Conservation (phyloP, 2,888 invertebrate genomes). For the Fabriciana adippe region DNA sequence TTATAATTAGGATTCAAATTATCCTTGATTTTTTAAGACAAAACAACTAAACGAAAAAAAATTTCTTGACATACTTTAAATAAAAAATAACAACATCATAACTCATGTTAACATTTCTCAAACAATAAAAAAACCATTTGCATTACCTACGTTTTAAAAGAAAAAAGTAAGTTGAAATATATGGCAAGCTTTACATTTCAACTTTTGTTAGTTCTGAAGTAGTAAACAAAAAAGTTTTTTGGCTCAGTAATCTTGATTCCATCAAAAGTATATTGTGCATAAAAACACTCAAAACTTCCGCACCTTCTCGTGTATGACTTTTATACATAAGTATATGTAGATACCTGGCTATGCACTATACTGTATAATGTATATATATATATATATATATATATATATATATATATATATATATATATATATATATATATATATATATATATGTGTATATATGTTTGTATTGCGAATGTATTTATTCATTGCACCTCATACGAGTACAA, state of each 20-base stretch:
- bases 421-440: no score
- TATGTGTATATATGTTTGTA: no score
- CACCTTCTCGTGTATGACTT: not conserved
- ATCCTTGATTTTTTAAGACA: no score
- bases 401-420: no score
- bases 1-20: no score
- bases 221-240: slow-evolving; percentile 22
- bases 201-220: slow-evolving; percentile 21
- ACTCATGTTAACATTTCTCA: slow-evolving; percentile 29
- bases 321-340: no score
- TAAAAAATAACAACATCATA: slow-evolving; percentile 25
- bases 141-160: slow-evolving; percentile 23
- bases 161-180: no score
- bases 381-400: no score
- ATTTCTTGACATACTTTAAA: not conserved
- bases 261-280: slow-evolving; percentile 15
- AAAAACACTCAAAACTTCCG: slow-evolving; percentile 11
- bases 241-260: slow-evolving; percentile 15
- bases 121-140: slow-evolving; percentile 28
- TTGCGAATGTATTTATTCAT: no score
- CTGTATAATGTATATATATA: no score
- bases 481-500: no score
- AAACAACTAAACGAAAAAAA: not conserved
- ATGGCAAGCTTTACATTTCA: slow-evolving; percentile 5
- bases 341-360: no score